These are phyloP conservation scores for Caenorhabditis doughertyi DNA, from an alignment of 2,888 invertebrate species.

Conservation along the genomic window DNA sequence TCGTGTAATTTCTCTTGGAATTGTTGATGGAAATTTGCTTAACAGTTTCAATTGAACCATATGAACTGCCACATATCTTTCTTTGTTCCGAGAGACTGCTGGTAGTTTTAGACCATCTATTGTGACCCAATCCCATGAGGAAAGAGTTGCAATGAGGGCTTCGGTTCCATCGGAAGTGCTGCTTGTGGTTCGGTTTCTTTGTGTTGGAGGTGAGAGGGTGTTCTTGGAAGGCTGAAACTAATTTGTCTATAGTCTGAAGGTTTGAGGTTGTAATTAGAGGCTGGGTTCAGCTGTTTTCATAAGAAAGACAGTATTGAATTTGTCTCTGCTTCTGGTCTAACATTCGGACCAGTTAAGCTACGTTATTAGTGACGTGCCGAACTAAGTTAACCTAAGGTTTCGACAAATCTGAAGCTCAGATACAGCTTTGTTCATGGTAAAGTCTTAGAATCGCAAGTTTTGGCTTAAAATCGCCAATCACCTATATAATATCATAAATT, in stretches of 20 bases:
- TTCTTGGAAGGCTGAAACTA: slow-evolving; percentile 14
- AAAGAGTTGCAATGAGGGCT: slow-evolving; percentile 19
- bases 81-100: slow-evolving; percentile 63
- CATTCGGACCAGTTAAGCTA: too few species aligned
- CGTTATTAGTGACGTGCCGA: too few species aligned
- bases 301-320: too few species aligned
- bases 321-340: too few species aligned
- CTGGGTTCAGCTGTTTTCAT: too few species aligned
- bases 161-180: slow-evolving; percentile 29
- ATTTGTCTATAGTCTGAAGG: background rate
- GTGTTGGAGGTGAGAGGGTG: background rate
- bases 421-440: too few species aligned
- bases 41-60: slow-evolving; percentile 78
- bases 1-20: slow-evolving; percentile 69
- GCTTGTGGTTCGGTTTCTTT: slow-evolving; percentile 26
- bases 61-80: slow-evolving; percentile 73
- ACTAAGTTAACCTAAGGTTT: too few species aligned
- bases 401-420: too few species aligned
- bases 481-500: too few species aligned
- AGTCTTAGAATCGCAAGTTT: too few species aligned
- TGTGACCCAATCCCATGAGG: slow-evolving; percentile 68
- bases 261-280: too few species aligned
- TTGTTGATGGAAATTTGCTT: slow-evolving; percentile 76
- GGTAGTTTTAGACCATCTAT: slow-evolving; percentile 71
- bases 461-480: too few species aligned